Evolutionary conservation across 2,797 vertebrate species (phyloP).

Genomic region (Steatocranus sp.): DNA sequence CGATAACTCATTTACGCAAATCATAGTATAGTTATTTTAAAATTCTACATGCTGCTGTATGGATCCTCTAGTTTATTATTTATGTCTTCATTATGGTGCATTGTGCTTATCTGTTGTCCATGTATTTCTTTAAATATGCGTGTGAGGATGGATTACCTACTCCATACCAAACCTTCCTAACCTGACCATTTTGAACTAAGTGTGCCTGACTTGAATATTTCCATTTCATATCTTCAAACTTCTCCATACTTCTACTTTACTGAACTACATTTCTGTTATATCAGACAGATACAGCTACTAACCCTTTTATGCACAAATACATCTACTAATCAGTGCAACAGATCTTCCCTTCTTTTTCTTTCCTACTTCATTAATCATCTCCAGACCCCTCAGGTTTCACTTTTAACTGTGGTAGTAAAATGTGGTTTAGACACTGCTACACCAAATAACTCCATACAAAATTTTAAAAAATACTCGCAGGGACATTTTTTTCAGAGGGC

Average conservation of each 20-base stretch:
- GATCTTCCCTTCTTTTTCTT: background rate
- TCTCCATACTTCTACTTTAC: background rate
- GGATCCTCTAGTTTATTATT: background rate
- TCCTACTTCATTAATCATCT: background rate
- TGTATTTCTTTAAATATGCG: background rate
- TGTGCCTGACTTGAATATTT: background rate
- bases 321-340: background rate
- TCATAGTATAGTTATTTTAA: background rate
- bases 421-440: background rate
- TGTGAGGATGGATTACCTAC: background rate
- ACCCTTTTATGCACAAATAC: background rate
- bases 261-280: background rate
- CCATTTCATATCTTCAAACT: background rate
- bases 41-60: background rate
- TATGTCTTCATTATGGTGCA: background rate
- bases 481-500: background rate
- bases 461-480: rapidly evolving
- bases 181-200: background rate
- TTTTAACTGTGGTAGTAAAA: background rate
- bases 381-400: background rate
- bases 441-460: background rate
- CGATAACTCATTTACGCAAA: background rate
- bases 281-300: background rate
- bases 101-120: background rate
- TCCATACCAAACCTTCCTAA: background rate